Evolutionary conservation across 1,140 invertebrate species (phyloP), one percentile per base, ranked within the genome.

Genomic region (Limonius californicus): DNA sequence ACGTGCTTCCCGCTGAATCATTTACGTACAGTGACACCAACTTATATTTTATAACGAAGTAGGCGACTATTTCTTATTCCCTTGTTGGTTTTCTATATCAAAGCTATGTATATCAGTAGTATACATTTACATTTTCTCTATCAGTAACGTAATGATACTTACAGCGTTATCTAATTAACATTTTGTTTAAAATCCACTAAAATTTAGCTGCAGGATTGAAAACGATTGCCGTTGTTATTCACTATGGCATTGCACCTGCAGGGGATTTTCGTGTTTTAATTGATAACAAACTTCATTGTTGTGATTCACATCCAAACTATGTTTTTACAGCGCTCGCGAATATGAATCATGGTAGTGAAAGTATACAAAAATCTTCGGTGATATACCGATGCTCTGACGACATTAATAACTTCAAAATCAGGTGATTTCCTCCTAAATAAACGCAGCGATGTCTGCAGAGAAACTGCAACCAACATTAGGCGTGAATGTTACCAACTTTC

Each of bases 371-470:
- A 66, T 71, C 62, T 11, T 66, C 65, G n/a, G 69, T 60, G 58
- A 55, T 70, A 66, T 73, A 73, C 43, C 60, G 68, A 58, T 68
- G 69, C 61, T 43, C 57, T 8, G 71, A 72, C 61, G 57, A 72
- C 15, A 69, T 74, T 18, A 61, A 61, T 11, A 66, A 74, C 56
- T 68, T 74, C 16, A 70, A 66, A 67, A 61, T 74, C 43, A 65
- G 68, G 72, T 72, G 6, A 43, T 18, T 45, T 27, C 35, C 8
- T 14, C n/a, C n/a, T n/a, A n/a, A 39, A 9, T 9, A 39, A 14
- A 39, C n/a, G 35, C n/a, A 2, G 35, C 35, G 2, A 39, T 12
- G 7, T 39, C 1, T 39, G 11, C 4, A 6, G 4, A 32, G 4
- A 32, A 11, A 6, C 11, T 32, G 11, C 4, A 6, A 32, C 27